Conservation (phyloP, 2,888 invertebrate species). For the Serripes groenlandicus region DNA sequence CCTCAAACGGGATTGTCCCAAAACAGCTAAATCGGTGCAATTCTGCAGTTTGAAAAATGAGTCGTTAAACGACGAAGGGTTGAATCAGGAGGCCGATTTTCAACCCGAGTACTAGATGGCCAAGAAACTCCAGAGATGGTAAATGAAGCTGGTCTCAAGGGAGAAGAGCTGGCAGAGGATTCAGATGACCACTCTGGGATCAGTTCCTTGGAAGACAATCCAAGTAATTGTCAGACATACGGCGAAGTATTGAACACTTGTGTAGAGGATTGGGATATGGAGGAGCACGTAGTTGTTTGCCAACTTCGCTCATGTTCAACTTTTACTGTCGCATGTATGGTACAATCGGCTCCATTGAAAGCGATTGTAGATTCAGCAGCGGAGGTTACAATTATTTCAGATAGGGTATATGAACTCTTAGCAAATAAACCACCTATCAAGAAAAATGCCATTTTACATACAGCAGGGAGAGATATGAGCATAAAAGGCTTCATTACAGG, state of each 20-base stretch:
- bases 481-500: not conserved
- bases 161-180: too few species aligned
- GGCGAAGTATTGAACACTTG: too few species aligned
- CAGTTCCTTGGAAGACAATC: too few species aligned
- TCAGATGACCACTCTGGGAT: too few species aligned
- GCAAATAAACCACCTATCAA: not conserved
- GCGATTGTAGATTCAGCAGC: not conserved
- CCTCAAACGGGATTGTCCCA: too few species aligned
- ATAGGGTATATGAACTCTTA: not conserved
- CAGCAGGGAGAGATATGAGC: not conserved
- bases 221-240: too few species aligned
- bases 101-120: not conserved
- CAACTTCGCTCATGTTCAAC: not conserved
- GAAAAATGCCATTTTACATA: not conserved
- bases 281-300: not conserved
- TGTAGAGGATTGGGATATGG: too few species aligned
- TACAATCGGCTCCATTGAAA: not conserved
- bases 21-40: not conserved
- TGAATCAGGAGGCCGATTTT: not conserved
- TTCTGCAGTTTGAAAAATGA: not conserved
- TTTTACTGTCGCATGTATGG: not conserved
- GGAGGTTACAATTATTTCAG: not conserved
- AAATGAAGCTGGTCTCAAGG: too few species aligned
- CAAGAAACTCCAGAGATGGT: not conserved
- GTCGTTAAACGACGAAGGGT: not conserved